Evolutionary conservation across 1,140 invertebrate genomes (phyloP).

Genomic region (Chymomyza costata): DNA sequence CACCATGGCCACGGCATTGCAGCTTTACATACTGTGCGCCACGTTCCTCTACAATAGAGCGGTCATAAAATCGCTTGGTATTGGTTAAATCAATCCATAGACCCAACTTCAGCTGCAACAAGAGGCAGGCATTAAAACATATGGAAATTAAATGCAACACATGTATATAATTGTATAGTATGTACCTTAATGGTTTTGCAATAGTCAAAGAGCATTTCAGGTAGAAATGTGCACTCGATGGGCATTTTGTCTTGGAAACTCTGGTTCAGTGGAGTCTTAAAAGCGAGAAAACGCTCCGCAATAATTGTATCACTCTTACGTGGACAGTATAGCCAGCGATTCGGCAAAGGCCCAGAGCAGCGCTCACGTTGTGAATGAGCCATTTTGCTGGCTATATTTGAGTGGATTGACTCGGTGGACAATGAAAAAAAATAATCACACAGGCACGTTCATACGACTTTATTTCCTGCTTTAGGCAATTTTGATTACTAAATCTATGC

Average conservation of each 20-base stretch:
- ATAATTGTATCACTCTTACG: conserved; percentile 86
- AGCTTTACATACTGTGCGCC: conserved; percentile 91
- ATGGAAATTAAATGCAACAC: background rate
- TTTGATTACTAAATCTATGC: no score
- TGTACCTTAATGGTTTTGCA: conserved; percentile 84
- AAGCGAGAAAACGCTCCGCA: conserved; percentile 89
- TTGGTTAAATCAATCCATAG: conserved; percentile 98
- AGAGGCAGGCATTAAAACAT: background rate
- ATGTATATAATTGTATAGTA: conserved; percentile 7
- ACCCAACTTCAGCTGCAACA: conserved; percentile 86
- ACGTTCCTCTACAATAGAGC: conserved; percentile 83
- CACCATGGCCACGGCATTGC: conserved; percentile 89
- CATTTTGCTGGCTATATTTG: no score
- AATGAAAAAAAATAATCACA: no score
- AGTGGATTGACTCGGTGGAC: no score
- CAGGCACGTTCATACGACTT: no score
- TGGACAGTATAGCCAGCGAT: conserved; percentile 94
- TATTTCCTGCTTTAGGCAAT: no score
- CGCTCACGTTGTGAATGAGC: conserved; percentile 47
- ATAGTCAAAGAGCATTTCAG: conserved; percentile 87
- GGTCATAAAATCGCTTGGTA: conserved; percentile 94
- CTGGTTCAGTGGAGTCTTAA: conserved; percentile 92
- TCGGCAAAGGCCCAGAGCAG: conserved; percentile 84
- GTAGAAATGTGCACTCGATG: conserved; percentile 86
- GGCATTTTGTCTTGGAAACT: conserved; percentile 89